These are phyloP conservation scores for Drosophila tristis DNA, from an alignment of 1,140 invertebrate genomes.

Conservation along the genomic window DNA sequence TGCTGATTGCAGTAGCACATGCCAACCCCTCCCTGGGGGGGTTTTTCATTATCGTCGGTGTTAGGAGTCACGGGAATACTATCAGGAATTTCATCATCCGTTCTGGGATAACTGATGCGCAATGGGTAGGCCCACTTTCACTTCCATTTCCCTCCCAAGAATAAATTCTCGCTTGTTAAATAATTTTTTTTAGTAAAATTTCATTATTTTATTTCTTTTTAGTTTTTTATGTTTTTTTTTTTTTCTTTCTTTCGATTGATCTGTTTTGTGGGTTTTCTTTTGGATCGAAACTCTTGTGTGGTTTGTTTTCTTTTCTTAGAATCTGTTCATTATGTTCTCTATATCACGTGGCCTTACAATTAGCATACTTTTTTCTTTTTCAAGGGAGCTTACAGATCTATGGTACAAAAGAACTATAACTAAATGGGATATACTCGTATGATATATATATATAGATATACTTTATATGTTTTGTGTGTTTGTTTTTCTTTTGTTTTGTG, in stretches of 20 bases:
- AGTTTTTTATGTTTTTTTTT: constrained; percentile 60
- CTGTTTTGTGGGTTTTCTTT: constrained; percentile 29
- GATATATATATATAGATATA: constrained; percentile 43
- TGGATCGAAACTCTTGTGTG: constrained; percentile 53
- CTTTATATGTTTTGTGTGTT: constrained; percentile 28
- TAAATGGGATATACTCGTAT: constrained; percentile 37
- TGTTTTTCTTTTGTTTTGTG: neutral
- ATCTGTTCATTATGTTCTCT: constrained; percentile 73
- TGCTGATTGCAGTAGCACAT: constrained; percentile 32
- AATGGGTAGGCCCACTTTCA: no score
- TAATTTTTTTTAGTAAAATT: constrained; percentile 75
- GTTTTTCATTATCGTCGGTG: constrained; percentile 6
- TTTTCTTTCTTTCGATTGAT: constrained; percentile 45
- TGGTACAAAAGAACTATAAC: constrained; percentile 56
- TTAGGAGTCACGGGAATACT: no score
- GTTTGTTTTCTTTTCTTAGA: constrained; percentile 65
- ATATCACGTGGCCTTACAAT: constrained; percentile 78
- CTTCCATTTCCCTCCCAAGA: neutral
- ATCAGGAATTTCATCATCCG: no score
- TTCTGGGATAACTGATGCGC: no score
- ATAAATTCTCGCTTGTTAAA: constrained; percentile 46
- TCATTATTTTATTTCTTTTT: constrained; percentile 75
- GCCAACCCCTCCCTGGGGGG: constrained; percentile 27
- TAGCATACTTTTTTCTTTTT: constrained; percentile 39
- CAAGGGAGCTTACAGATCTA: constrained; percentile 47